Evolutionary conservation across 1,140 invertebrate genomes (phyloP), one percentile per base, ranked within the genome.

Genomic region (Orchesella cincta): DNA sequence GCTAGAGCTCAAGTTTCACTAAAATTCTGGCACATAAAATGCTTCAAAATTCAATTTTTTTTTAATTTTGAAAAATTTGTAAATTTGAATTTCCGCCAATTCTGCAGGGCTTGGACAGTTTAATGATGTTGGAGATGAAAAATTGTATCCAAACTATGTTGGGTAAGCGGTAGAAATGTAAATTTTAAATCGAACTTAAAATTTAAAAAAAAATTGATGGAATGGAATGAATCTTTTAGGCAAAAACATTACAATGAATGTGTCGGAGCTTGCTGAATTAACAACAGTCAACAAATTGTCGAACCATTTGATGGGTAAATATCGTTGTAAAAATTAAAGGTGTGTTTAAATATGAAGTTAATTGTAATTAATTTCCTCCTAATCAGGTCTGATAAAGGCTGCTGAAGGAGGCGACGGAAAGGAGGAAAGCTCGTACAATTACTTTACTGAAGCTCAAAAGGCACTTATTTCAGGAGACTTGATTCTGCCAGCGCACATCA

Each of bases 181-280:
- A n/a, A n/a, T n/a, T n/a, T n/a, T n/a, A n/a, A n/a, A n/a, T n/a
- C n/a, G n/a, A n/a, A n/a, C n/a, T n/a, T n/a, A n/a, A n/a, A n/a
- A n/a, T n/a, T n/a, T n/a, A n/a, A n/a, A n/a, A n/a, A n/a, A n/a
- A n/a, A n/a, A n/a, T n/a, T n/a, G n/a, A n/a, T n/a, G n/a, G n/a
- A n/a, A n/a, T n/a, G n/a, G n/a, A n/a, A n/a, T n/a, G n/a, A n/a
- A n/a, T n/a, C n/a, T n/a, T n/a, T n/a, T n/a, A n/a, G 57, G 57
- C 8, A 64, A 73, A 51, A 51, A 51, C 35, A 51, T 73, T 18
- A 73, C 71, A 28, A 73, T 73, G 71, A 73, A 73, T 29, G 71
- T 73, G 28, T 73, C 71, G 1, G 71, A 36, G 26, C 8, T 73
- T 34, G n/a, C 34, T 2, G 71, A 73, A 26, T 28, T 73, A 1